Evolutionary conservation across 2,888 invertebrate genomes (phyloP).

Genomic region (Cybosia mesomella): DNA sequence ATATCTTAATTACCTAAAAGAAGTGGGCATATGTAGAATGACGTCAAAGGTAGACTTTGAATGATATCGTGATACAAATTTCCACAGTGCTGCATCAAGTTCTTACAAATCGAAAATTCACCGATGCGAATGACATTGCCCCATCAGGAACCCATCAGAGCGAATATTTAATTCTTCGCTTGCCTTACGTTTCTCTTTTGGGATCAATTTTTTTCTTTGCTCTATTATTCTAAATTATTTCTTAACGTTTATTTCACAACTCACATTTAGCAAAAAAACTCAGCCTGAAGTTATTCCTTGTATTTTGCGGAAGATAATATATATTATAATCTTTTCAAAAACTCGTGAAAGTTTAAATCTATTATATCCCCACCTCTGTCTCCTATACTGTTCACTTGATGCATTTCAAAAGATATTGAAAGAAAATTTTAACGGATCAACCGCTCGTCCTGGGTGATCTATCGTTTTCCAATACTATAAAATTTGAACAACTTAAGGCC

Average conservation of each 20-base stretch:
- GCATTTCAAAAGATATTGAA: conserved; percentile 31
- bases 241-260: conserved; percentile 21
- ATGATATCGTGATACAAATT: conserved; percentile 20
- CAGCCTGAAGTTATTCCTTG: neutral
- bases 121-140: conserved; percentile 54
- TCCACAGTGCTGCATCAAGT: conserved; percentile 54
- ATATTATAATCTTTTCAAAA: neutral
- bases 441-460: conserved; percentile 43
- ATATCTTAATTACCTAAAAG: neutral
- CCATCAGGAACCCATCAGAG: conserved; percentile 55
- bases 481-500: conserved; percentile 58
- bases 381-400: conserved; percentile 28
- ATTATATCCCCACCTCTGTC: conserved; percentile 17
- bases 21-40: neutral
- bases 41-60: neutral
- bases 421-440: conserved; percentile 47
- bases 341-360: neutral
- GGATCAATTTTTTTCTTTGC: conserved; percentile 33
- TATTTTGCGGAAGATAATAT: neutral
- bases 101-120: conserved; percentile 61
- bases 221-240: conserved; percentile 35
- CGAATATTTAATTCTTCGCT: conserved; percentile 63
- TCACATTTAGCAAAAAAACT: neutral
- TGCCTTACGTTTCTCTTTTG: conserved; percentile 47
- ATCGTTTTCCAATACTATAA: conserved; percentile 71